Percentiles rank a stretch among this genome's conserved stretches.
These are phyloP conservation scores for Argynnis bischoffii DNA, from an alignment of 2,888 invertebrate genomes.

Conservation along the genomic window DNA sequence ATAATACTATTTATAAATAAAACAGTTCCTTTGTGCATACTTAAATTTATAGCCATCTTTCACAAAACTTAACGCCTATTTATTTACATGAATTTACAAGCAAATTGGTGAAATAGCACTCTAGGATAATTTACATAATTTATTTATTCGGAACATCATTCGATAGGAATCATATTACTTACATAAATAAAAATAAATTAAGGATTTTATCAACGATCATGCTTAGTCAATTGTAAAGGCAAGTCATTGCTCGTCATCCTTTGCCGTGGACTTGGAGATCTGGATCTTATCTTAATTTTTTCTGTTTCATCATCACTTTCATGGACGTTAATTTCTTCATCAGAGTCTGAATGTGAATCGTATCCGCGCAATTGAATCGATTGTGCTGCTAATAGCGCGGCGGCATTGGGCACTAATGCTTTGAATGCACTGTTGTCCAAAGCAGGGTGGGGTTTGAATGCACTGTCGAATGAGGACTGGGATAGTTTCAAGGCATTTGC, in stretches of 20 bases:
- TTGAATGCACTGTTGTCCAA: conserved; percentile 92
- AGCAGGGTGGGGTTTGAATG: conserved; percentile 79
- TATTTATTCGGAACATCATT: conserved; percentile 62
- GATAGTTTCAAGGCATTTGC: conserved; percentile 80
- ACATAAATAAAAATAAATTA: conserved; percentile 60
- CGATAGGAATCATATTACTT: conserved; percentile 64
- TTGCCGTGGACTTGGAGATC: conserved; percentile 72
- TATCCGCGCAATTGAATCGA: conserved; percentile 74
- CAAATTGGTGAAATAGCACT: conserved; percentile 54
- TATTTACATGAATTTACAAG: conserved; percentile 75
- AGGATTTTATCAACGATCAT: conserved; percentile 82
- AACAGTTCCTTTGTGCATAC: conserved; percentile 63
- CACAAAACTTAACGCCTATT: conserved; percentile 61
- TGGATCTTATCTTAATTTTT: conserved; percentile 69
- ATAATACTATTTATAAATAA: conserved; percentile 39
- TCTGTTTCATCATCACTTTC: conserved; percentile 85
- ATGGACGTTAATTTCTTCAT: conserved; percentile 93
- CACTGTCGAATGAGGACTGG: conserved; percentile 65
- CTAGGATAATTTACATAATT: conserved; percentile 62
- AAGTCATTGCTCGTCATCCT: conserved; percentile 71
- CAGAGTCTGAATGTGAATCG: conserved; percentile 83
- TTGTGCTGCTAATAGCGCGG: conserved; percentile 79
- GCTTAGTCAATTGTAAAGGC: conserved; percentile 87
- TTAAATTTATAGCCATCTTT: conserved; percentile 56
- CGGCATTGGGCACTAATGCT: conserved; percentile 86